phyloP scores from a whole-genome alignment of 2,113 vertebrate species.

The Haemorhous mexicanus region DNA sequence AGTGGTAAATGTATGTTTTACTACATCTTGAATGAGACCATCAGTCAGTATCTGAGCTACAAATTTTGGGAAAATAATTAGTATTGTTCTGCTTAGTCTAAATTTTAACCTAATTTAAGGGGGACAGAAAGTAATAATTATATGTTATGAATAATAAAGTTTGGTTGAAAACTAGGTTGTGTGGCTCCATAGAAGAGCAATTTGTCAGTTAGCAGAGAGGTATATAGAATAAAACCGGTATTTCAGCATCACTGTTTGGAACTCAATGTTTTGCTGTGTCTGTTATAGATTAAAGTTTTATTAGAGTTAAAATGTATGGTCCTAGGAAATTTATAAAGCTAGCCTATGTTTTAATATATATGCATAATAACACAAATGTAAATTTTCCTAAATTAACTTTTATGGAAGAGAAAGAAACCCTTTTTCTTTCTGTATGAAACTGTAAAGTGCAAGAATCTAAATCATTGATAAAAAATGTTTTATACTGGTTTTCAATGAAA shows the following conservation, averaged over 20 bases:
- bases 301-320: neutral
- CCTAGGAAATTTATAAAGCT: neutral
- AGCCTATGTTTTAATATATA: neutral
- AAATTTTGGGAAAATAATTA: neutral
- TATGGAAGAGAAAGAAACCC: rapidly evolving
- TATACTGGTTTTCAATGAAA: neutral
- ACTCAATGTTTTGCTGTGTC: neutral
- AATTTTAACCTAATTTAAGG: neutral
- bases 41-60: neutral
- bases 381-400: neutral
- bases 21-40: neutral
- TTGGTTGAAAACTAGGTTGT: neutral
- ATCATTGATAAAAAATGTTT: neutral
- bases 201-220: neutral
- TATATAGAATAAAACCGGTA: neutral
- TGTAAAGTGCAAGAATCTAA: neutral
- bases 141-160: neutral
- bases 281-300: neutral
- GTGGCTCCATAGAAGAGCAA: neutral
- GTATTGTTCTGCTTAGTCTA: neutral
- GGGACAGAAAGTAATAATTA: rapidly evolving
- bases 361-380: neutral
- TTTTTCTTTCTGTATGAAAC: neutral
- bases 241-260: neutral
- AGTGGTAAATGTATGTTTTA: neutral